Evolutionary conservation across 1,140 invertebrate species (phyloP).

Genomic region (Planococcus citri): DNA sequence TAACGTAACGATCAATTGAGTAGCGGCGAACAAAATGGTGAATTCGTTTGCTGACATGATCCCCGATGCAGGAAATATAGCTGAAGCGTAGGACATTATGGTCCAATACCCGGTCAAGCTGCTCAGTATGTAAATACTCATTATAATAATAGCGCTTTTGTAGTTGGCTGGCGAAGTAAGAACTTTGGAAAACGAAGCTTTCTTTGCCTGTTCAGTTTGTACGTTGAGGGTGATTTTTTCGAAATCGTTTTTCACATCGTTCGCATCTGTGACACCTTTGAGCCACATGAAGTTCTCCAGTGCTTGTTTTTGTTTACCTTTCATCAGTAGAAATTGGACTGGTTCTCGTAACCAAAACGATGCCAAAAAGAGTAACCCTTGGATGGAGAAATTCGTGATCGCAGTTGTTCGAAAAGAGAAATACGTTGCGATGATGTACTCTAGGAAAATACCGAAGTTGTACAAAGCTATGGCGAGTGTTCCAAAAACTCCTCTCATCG

Average conservation of each 20-base stretch:
- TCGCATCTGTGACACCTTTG: conserved; percentile 34
- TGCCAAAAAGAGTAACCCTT: conserved; percentile 47
- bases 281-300: conserved; percentile 49
- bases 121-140: conserved; percentile 32
- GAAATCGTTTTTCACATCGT: conserved; percentile 25
- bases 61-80: conserved; percentile 31
- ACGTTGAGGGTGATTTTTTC: conserved; percentile 28
- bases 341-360: conserved; percentile 68
- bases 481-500: conserved; percentile 36
- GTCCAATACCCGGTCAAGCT: conserved; percentile 26
- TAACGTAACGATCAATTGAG: conserved; percentile 35
- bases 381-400: conserved; percentile 43
- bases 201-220: conserved; percentile 31
- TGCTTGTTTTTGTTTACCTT: conserved; percentile 47
- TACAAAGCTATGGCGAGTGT: conserved; percentile 69
- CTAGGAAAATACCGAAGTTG: conserved; percentile 59
- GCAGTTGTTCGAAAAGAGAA: conserved; percentile 52
- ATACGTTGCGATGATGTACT: conserved; percentile 61
- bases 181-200: conserved; percentile 34
- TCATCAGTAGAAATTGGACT: conserved; percentile 52
- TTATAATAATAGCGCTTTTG: conserved; percentile 36
- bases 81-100: conserved; percentile 27
- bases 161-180: conserved; percentile 36
- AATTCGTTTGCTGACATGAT: conserved; percentile 24
- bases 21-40: conserved; percentile 26